phyloP scores from a whole-genome alignment of 2,888 invertebrate species.

The Pollenia amentaria region DNA sequence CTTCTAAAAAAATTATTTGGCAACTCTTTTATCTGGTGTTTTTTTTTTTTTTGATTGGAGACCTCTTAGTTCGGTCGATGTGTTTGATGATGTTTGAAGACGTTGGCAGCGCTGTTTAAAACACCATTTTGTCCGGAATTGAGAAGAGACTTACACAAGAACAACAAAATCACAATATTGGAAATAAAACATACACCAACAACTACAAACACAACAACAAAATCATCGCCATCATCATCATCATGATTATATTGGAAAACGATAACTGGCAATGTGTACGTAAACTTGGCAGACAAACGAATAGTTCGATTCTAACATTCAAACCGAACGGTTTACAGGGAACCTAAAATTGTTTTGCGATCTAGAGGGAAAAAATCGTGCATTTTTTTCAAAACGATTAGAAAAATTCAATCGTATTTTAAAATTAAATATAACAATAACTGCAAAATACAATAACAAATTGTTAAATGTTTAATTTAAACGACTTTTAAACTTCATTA shows the following conservation, averaged over 20 bases:
- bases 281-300: constrained; percentile 74
- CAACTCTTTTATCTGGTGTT: not conserved
- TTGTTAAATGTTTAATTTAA: not conserved
- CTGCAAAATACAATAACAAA: constrained; percentile 3
- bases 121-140: constrained; percentile 10
- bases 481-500: not conserved
- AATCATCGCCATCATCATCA: constrained; percentile 24
- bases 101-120: constrained; percentile 31
- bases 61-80: not conserved
- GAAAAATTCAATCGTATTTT: constrained; percentile 24
- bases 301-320: constrained; percentile 84
- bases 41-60: constrained; percentile 6
- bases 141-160: constrained; percentile 42
- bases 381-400: constrained; percentile 34
- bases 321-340: constrained; percentile 83
- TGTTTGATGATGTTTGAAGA: constrained; percentile 45
- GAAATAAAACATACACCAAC: constrained; percentile 45
- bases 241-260: constrained; percentile 61
- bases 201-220: constrained; percentile 22
- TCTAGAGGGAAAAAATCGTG: constrained; percentile 50
- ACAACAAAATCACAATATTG: constrained; percentile 45
- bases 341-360: constrained; percentile 26
- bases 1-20: not conserved
- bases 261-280: constrained; percentile 69
- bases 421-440: not conserved